Evolutionary conservation across 2,797 vertebrate species (phyloP), one percentile per base, ranked within the genome.

Genomic region (Cercopithecus petaurista): DNA sequence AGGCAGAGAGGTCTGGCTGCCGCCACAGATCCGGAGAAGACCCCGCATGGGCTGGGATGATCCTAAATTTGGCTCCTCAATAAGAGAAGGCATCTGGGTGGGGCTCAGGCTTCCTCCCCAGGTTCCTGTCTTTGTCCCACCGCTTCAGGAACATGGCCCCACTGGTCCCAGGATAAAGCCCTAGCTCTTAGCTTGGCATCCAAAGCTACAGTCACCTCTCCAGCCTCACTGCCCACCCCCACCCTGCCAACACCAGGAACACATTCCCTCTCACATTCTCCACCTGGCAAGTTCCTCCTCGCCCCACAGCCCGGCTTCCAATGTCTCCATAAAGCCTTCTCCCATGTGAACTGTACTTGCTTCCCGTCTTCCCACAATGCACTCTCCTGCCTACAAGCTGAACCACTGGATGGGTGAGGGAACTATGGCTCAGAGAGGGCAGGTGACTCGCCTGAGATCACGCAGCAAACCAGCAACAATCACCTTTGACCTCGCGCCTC

Each of bases 351-450:
- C 13, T 9, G 36, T 2, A 8, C 67, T 39, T 43, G 8, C 46
- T n/a, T 9, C 50, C 10, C 10, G 0, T 9, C 9, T 46, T 28
- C 26, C 43, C 59, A 57, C 3, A 19, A 7, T 1, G 1, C 7
- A n/a, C 39, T 8, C 84, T 89, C 82, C 59, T 36, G 17, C 30
- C 81, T 22, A 30, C 2, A 33, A 19, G 7, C 86, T 46, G 24
- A 15, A 22, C 26, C 1, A 1, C 39, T 28, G 12, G 30, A 33
- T 2, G 30, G 22, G 30, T 7, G 15, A 92, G 17, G 72, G 52
- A 24, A 61, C 26, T 1, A 22, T 21, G 7, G 43, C 73, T 76
- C 73, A 41, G 79, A 77, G 41, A 48, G 41, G 59, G 72, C 5
- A 22, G 46, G 43, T 0, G 0, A 39, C 3, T 2, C 7, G 15